phyloP scores from a whole-genome alignment of 2,888 invertebrate species.

The Macrophya annulata region DNA sequence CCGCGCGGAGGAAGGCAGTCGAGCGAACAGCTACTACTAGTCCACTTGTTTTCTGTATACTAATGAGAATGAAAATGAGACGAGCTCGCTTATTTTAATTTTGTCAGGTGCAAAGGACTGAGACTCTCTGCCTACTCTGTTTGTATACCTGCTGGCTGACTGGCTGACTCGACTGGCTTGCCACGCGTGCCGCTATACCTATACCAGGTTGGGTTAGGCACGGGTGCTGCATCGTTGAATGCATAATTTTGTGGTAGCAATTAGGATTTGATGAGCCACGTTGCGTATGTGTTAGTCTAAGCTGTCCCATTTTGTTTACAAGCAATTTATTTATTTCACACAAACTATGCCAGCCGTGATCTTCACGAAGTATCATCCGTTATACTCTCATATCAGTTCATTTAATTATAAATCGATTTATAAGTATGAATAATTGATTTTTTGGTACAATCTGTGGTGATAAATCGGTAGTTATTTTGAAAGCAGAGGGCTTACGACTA shows the following conservation, averaged over 20 bases:
- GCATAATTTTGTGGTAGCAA: slow-evolving; percentile 55
- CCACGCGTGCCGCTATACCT: slow-evolving; percentile 50
- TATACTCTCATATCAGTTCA: not conserved
- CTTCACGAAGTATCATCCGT: not conserved
- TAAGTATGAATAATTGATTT: not conserved
- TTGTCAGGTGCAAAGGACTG: slow-evolving; percentile 72
- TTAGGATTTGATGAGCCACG: slow-evolving; percentile 54
- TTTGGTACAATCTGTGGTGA: not conserved
- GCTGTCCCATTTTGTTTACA: slow-evolving; percentile 47
- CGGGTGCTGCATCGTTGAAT: slow-evolving; percentile 56
- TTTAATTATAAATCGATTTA: not conserved
- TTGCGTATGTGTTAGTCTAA: slow-evolving; percentile 48
- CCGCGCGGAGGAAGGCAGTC: slow-evolving; percentile 52
- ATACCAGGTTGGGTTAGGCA: slow-evolving; percentile 52
- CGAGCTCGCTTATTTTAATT: slow-evolving; percentile 77
- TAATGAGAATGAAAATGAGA: slow-evolving; percentile 79
- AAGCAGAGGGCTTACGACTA: not conserved
- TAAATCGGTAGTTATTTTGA: not conserved
- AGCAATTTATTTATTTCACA: slow-evolving; percentile 34
- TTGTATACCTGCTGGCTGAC: slow-evolving; percentile 52
- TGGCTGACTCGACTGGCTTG: slow-evolving; percentile 53
- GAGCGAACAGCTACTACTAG: slow-evolving; percentile 64
- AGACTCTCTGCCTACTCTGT: slow-evolving; percentile 53
- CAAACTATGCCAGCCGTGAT: not conserved
- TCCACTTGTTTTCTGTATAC: slow-evolving; percentile 77